Evolutionary conservation across 1,140 invertebrate species (phyloP).

Genomic region (Camponotus floridanus): DNA sequence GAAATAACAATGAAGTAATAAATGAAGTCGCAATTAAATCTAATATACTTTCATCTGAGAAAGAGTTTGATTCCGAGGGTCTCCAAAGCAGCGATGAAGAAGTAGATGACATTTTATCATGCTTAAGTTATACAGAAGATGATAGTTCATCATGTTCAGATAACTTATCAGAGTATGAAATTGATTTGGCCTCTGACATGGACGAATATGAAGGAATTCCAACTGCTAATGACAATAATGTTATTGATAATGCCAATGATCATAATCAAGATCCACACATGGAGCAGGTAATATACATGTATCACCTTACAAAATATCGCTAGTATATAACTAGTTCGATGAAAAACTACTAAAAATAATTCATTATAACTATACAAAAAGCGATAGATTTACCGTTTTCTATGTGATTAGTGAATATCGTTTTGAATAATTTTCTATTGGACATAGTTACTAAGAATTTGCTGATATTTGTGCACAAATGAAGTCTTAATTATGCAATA

Average conservation of each 20-base stretch:
- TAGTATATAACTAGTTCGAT: no score
- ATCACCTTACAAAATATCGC: no score
- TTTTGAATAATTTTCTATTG: no score
- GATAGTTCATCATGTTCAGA: no score
- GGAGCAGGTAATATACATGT: not conserved
- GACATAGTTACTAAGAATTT: no score
- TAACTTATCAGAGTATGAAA: conserved; percentile 12
- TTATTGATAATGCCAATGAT: conserved; percentile 11
- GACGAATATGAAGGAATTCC: not conserved
- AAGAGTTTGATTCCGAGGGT: not conserved
- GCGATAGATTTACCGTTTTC: no score
- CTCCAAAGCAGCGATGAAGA: not conserved
- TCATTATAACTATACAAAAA: no score
- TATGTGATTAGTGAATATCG: no score
- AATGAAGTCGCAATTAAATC: not conserved
- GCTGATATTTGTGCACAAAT: no score
- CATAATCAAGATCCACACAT: conserved; percentile 10
- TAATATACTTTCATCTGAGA: not conserved
- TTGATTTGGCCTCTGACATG: conserved; percentile 7
- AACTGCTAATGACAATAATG: not conserved
- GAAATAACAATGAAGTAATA: not conserved
- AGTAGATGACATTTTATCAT: not conserved
- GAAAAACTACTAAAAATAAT: no score
- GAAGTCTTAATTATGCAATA: no score
- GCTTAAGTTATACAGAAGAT: not conserved